A percentile compares a stretch with the other conserved stretches of the same genome.
Conservation (phyloP, 1,140 invertebrate species). For the Cyclina sinensis region DNA sequence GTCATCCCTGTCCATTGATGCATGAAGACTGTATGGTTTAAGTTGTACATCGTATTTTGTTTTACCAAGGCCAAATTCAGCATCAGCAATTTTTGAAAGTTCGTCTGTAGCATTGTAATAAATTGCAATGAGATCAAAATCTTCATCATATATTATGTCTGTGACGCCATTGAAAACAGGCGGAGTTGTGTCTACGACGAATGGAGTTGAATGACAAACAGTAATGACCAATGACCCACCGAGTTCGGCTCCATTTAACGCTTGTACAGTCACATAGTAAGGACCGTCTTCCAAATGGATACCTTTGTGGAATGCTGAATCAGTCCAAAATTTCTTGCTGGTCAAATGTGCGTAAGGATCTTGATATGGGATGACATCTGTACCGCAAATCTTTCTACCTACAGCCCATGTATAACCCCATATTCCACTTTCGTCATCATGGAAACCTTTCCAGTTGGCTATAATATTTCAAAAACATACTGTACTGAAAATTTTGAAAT, state of each 20-base stretch:
- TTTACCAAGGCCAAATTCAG: constrained; percentile 78
- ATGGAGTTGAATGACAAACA: constrained; percentile 77
- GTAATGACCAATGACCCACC: constrained; percentile 81
- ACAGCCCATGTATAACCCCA: constrained; percentile 78
- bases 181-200: constrained; percentile 78
- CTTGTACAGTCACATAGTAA: constrained; percentile 77
- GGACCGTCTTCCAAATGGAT: constrained; percentile 74
- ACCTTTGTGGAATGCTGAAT: constrained; percentile 72
- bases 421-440: constrained; percentile 80
- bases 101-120: constrained; percentile 75
- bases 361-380: constrained; percentile 67
- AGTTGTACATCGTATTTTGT: constrained; percentile 79
- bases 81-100: constrained; percentile 71
- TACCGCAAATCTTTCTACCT: constrained; percentile 72
- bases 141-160: constrained; percentile 79
- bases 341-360: constrained; percentile 77
- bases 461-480: not conserved
- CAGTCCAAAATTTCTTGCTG: constrained; percentile 75
- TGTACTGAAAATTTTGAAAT: too few relatives aligned
- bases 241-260: constrained; percentile 75
- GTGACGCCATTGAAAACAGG: constrained; percentile 71
- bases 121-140: constrained; percentile 76
- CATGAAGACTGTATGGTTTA: constrained; percentile 71
- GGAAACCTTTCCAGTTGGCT: constrained; percentile 81
- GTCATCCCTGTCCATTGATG: constrained; percentile 63